These are phyloP conservation scores for Pterophyllum scalare DNA, from an alignment of 2,113 vertebrate species.

Conservation along the genomic window DNA sequence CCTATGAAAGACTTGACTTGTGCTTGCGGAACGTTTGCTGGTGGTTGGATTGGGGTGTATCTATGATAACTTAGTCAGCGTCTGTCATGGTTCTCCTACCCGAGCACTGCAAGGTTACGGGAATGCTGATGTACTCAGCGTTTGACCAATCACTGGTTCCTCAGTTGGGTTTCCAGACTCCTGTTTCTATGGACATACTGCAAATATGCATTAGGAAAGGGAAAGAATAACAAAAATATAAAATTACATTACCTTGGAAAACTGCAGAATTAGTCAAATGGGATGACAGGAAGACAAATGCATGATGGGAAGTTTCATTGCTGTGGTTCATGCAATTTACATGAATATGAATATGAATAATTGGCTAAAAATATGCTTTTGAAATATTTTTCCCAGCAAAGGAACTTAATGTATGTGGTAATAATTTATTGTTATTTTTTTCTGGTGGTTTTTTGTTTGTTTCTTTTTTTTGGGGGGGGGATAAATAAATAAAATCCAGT, in stretches of 20 bases:
- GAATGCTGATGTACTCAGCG: background rate
- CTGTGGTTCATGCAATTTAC: background rate
- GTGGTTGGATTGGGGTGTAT: background rate
- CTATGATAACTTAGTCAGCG: background rate
- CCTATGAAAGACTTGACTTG: background rate
- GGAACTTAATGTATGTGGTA: background rate
- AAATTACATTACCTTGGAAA: background rate
- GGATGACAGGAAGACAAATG: background rate
- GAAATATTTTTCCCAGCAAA: background rate
- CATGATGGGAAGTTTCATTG: background rate
- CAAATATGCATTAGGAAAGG: background rate
- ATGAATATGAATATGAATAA: background rate
- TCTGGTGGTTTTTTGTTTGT: background rate
- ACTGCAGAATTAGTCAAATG: background rate
- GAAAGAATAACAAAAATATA: background rate
- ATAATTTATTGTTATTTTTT: conserved; percentile 6
- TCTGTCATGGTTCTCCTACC: background rate
- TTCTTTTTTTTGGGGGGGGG: background rate
- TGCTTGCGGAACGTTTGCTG: too few relatives aligned
- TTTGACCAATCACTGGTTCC: background rate
- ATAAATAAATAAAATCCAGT: conserved; percentile 16
- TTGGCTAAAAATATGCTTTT: background rate
- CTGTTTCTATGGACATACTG: background rate
- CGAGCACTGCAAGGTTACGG: background rate
- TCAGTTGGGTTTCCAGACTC: background rate